Base-by-base conservation (phyloP, 2,797 vertebrate species). In the Acrossocheilus wenchowensis region DNA sequence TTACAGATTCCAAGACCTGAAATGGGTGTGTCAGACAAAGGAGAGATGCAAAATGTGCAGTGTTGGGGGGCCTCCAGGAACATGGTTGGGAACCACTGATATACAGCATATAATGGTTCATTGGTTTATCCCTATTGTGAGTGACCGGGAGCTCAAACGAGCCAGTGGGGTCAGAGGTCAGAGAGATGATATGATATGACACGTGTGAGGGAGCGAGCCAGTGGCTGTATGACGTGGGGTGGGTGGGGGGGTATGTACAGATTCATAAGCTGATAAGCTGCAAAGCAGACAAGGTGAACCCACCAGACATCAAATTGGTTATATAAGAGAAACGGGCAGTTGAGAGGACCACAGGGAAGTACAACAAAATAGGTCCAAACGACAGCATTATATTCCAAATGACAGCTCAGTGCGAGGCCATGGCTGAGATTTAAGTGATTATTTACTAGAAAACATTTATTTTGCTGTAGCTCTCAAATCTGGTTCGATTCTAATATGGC, bases 221-320 rank as follows among this genome's bases (percentile, higher is more conserved):
- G 71, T 74, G 69, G 83, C 71, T 0, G n/a, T 48, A 19, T 62
- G 39, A 87, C 66, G 82, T 30, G 48, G 57, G 71, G 68, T 3
- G 36, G 36, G 0, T 6, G 39, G 39, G 39, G 6, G 39, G 39
- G 6, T 78, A 73, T 89, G 74, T 88, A 85, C 66, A 89, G 87
- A 92, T 78, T 82, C 72, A 87, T 93, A 93, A 93, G 85, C 92
- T 90, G 87, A 90, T 93, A 91, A 93, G 93, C 92, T 91, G 89
- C 83, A 73, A 82, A 81, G 84, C 89, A 93, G 90, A 92, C 91
- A 92, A 92, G 90, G 90, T 90, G 88, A 92, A 91, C 85, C 88
- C 77, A 88, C 81, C 64, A 45, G 80, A 81, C 80, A 62, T 69
- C 88, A 82, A 89, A 81, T 82, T 78, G 19, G 82, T 90, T 90